A percentile compares a stretch with the other conserved stretches of the same genome.
Evolutionary conservation across 2,888 invertebrate species (phyloP).

Genomic region (Lordiphosa fenestrarum): DNA sequence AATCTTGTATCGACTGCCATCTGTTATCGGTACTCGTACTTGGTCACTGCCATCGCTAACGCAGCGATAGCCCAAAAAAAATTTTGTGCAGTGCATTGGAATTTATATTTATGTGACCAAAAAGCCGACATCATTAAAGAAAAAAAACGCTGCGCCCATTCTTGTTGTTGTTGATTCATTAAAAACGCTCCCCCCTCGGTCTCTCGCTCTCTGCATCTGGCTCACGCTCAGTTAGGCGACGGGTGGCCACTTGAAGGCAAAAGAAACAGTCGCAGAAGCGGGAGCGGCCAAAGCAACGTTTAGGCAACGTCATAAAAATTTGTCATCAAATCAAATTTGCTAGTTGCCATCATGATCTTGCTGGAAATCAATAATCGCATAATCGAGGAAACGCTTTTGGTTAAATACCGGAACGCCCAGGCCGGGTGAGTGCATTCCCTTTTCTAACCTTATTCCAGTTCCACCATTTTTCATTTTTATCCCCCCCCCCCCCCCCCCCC

Average conservation of each 20-base stretch:
- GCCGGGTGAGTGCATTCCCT: constrained; percentile 87
- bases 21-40: no score
- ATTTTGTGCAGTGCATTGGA: constrained; percentile 47
- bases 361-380: constrained; percentile 99
- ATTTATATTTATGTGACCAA: constrained; percentile 57
- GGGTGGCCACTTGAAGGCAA: constrained; percentile 42
- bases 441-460: constrained; percentile 8
- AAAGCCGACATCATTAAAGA: constrained; percentile 61
- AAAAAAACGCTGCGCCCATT: constrained; percentile 62
- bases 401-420: constrained; percentile 97
- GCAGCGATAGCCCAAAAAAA: constrained; percentile 13
- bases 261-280: constrained; percentile 53
- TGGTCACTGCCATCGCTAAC: no score
- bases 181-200: constrained; percentile 41
- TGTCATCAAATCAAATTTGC: constrained; percentile 60
- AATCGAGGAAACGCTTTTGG: constrained; percentile 96
- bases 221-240: constrained; percentile 35
- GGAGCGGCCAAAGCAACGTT: constrained; percentile 61
- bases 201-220: constrained; percentile 32
- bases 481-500: no score
- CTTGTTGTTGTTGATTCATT: constrained; percentile 77
- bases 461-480: constrained; percentile 16
- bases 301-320: constrained; percentile 71
- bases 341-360: constrained; percentile 88
- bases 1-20: no score